Conservation (phyloP, 2,113 vertebrate species). For the Oryzias woworae region DNA sequence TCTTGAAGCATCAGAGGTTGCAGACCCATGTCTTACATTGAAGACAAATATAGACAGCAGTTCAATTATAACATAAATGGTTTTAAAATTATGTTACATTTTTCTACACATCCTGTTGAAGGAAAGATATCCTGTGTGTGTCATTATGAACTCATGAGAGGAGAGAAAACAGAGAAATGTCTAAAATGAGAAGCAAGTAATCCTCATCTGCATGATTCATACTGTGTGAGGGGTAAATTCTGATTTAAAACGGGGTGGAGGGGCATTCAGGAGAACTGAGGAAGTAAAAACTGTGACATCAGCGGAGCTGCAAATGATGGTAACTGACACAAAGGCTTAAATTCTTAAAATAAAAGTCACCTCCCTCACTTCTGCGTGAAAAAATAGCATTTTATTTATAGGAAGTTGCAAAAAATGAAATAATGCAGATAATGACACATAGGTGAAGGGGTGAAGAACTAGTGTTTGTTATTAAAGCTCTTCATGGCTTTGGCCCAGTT, state of each 20-base stretch:
- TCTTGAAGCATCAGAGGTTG: too few relatives aligned
- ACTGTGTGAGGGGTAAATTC: slow-evolving; percentile 16
- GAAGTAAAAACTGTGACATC: slow-evolving; percentile 30
- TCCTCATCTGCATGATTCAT: slow-evolving; percentile 6
- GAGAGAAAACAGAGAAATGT: slow-evolving; percentile 4
- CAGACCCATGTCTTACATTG: too few relatives aligned
- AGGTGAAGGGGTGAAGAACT: not conserved
- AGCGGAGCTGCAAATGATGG: slow-evolving; percentile 12
- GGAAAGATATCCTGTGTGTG: not conserved
- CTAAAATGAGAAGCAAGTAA: slow-evolving; percentile 23
- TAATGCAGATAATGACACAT: not conserved
- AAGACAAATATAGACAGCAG: too few relatives aligned
- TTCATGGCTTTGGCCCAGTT: too few relatives aligned
- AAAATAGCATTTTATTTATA: not conserved
- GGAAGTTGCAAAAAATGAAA: not conserved
- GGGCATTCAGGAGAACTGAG: slow-evolving; percentile 12
- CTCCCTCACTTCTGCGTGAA: not conserved
- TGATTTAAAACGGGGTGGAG: slow-evolving; percentile 12
- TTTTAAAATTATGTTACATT: not conserved
- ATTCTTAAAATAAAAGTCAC: slow-evolving; percentile 17
- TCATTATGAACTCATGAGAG: slow-evolving; percentile 15
- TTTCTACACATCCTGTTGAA: slow-evolving; percentile 1
- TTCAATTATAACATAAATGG: too few relatives aligned
- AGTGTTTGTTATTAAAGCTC: too few relatives aligned
- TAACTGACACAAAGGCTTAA: slow-evolving; percentile 27